Evolutionary conservation across 1,140 invertebrate species (phyloP), one percentile per base, ranked within the genome.

Genomic region (Drosophila serrata): DNA sequence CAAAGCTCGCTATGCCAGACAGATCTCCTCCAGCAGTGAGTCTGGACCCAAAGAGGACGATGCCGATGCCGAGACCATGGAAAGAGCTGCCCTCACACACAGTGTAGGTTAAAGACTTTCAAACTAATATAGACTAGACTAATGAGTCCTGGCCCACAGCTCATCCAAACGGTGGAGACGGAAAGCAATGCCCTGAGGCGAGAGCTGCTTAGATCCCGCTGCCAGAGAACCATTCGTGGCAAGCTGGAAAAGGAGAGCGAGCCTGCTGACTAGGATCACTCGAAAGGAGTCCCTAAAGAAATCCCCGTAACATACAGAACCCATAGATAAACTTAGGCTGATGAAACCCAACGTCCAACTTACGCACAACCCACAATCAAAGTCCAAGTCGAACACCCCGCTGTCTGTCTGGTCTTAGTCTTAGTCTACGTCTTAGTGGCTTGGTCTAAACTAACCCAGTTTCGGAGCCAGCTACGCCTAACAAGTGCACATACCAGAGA

Each of bases 131-230:
- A 11, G 9, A 24, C 13, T 24, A n/a, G n/a, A 33, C 15, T 42
- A 51, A 33, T 0, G 12, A 22, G 5, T 13, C 1, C 13, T 24
- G 3, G 11, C 3, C 39, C 58, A 6, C 39, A 92, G 91, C 57
- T 92, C 0, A 43, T 87, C 0, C 37, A 92, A 73, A 91, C 73
- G 24, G 78, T 85, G 0, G 87, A 92, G 37, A 45, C 73, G 3
- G 85, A 92, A 29, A 91, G 87, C 17, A 78, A 84, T 77, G 51
- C 43, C 9, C 56, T 92, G 9, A 63, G 91, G 24, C 75, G 91
- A 2, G 91, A 92, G 46, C 75, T 92, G 1, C 57, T 92, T 9
- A 67, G 85, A 13, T 92, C 79, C 3, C 91, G 91, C 37, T 77
- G 65, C 11, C 82, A 85, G 15, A 70, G 65, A n/a, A 78, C 70